These are phyloP conservation scores for Bathynomus jamesi DNA, from an alignment of 1,140 invertebrate genomes.

Conservation along the genomic window DNA sequence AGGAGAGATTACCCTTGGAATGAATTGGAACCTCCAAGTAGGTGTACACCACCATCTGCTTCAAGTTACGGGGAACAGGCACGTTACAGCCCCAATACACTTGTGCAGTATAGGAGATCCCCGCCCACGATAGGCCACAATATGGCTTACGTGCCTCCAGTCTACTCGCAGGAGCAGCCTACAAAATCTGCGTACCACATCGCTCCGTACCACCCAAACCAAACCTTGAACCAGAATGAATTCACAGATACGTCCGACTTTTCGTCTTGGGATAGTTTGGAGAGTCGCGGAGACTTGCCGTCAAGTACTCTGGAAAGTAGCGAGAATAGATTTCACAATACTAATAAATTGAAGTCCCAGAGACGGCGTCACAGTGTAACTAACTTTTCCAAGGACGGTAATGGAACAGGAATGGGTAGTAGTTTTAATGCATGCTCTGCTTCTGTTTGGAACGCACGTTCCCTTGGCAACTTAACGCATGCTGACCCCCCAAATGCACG, in stretches of 20 bases:
- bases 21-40: not conserved
- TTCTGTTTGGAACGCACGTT: not conserved
- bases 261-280: not conserved
- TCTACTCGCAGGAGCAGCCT: not conserved
- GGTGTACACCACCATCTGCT: too few relatives aligned
- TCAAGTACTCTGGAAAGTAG: not conserved
- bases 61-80: too few relatives aligned
- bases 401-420: not conserved
- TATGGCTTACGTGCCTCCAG: not conserved
- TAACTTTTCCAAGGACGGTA: not conserved
- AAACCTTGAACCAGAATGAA: not conserved
- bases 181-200: not conserved
- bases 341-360: not conserved
- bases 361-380: too few relatives aligned
- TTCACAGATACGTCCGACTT: not conserved
- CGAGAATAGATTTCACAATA: not conserved
- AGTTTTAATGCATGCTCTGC: not conserved
- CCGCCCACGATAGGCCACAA: not conserved
- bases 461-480: not conserved
- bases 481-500: not conserved
- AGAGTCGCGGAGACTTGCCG: not conserved
- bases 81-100: not conserved
- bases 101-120: not conserved
- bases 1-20: not conserved
- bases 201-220: not conserved